Evolutionary conservation across 35 echinoderm and acorn worm genomes (phyloP).

Genomic region (Apostichopus parvimensis): DNA sequence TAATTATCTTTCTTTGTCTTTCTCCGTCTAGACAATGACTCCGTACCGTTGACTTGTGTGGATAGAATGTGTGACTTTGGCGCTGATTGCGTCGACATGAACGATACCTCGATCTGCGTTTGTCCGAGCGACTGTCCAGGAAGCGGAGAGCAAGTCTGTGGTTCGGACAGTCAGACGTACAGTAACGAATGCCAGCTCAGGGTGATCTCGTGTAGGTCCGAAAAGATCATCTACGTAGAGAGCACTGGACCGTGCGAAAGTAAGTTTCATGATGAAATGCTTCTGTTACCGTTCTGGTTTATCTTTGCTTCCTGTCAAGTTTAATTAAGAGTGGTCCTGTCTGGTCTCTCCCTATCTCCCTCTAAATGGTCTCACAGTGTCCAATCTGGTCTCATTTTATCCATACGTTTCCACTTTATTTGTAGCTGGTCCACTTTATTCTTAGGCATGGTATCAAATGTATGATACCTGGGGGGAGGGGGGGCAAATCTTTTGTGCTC

Average conservation of each 20-base stretch:
- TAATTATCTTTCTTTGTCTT: neutral
- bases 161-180: conserved; percentile 84
- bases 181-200: conserved; percentile 80
- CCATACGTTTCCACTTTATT: too few species aligned
- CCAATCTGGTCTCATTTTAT: too few species aligned
- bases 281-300: too few species aligned
- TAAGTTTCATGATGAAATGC: conserved; percentile 44
- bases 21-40: neutral
- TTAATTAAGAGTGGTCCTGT: too few species aligned
- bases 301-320: too few species aligned
- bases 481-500: too few species aligned
- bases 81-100: conserved; percentile 61
- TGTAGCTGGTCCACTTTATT: too few species aligned
- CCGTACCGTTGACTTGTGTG: conserved; percentile 50
- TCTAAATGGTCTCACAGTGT: too few species aligned
- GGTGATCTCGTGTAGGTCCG: conserved; percentile 66
- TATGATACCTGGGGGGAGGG: too few species aligned
- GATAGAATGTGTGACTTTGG: conserved; percentile 62
- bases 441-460: too few species aligned
- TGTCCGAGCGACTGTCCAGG: conserved; percentile 61
- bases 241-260: conserved; percentile 76
- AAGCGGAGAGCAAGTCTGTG: conserved; percentile 62
- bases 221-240: conserved; percentile 59
- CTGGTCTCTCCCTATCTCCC: too few species aligned
- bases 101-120: conserved; percentile 65